phyloP scores from a whole-genome alignment of 2,888 invertebrate species.

The Sarcophaga subvicina region DNA sequence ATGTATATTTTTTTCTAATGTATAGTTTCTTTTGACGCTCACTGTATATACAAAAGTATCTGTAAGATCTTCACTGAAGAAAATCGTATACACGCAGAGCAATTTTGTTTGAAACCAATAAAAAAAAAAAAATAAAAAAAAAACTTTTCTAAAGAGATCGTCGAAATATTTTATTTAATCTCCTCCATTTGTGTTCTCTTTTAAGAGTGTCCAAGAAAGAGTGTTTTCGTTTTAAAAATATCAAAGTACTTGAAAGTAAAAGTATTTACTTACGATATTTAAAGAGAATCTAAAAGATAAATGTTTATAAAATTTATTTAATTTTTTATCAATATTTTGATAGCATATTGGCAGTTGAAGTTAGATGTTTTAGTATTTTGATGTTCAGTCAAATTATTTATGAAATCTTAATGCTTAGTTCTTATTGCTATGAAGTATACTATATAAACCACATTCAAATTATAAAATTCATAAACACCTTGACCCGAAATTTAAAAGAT shows the following conservation, averaged over 20 bases:
- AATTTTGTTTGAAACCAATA: not conserved
- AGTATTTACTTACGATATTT: slow-evolving; percentile 9
- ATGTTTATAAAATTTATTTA: not conserved
- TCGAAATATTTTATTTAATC: too few relatives aligned
- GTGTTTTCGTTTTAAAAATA: not conserved
- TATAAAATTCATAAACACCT: too few relatives aligned
- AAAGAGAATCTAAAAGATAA: not conserved
- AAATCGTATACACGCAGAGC: not conserved
- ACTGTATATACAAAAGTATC: not conserved
- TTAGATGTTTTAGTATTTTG: not conserved
- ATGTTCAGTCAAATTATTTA: too few relatives aligned
- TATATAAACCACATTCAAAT: too few relatives aligned
- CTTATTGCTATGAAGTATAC: too few relatives aligned
- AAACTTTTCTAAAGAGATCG: too few relatives aligned
- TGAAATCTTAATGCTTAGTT: too few relatives aligned
- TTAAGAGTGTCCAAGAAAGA: not conserved
- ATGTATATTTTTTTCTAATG: too few relatives aligned
- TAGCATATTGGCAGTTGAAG: slow-evolving; percentile 30
- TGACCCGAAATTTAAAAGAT: too few relatives aligned
- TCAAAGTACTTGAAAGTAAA: slow-evolving; percentile 45
- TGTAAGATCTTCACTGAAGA: not conserved
- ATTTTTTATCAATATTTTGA: slow-evolving; percentile 29
- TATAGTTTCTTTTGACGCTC: too few relatives aligned
- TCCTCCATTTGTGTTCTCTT: not conserved
- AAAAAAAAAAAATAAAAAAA: too few relatives aligned